Percentiles rank a stretch among this genome's conserved stretches.
phyloP scores from a whole-genome alignment of 2,888 invertebrate genomes.

The Drosophila atripex region DNA sequence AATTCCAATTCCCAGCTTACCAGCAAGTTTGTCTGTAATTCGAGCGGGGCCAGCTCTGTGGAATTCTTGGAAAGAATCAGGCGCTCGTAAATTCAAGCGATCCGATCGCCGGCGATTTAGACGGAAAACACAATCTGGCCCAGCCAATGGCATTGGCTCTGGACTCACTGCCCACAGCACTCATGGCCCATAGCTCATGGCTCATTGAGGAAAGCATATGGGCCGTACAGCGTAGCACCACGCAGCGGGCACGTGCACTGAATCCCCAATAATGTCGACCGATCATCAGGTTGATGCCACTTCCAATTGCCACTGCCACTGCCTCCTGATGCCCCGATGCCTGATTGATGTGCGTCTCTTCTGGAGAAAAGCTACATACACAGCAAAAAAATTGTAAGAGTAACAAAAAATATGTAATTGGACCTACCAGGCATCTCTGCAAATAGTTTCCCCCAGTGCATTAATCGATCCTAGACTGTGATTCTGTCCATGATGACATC shows the following conservation, averaged over 20 bases:
- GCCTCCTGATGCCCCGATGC: conserved; percentile 54
- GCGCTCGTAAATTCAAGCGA: conserved; percentile 72
- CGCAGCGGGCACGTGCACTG: conserved; percentile 66
- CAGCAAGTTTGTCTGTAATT: conserved; percentile 73
- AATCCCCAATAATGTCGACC: conserved; percentile 58
- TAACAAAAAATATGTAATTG: background rate
- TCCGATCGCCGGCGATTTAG: conserved; percentile 70
- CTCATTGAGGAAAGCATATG: conserved; percentile 73
- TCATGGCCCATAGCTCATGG: conserved; percentile 19
- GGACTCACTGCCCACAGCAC: too few relatives aligned
- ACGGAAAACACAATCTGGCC: conserved; percentile 67
- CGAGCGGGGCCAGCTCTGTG: conserved; percentile 58
- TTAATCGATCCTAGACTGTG: conserved; percentile 56
- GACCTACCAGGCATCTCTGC: background rate
- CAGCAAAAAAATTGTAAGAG: background rate
- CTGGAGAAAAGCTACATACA: conserved; percentile 47
- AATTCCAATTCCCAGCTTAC: conserved; percentile 30
- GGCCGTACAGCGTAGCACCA: conserved; percentile 53
- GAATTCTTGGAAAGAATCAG: conserved; percentile 62
- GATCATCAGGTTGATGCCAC: conserved; percentile 46
- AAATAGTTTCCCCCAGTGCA: background rate
- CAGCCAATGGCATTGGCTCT: conserved; percentile 8
- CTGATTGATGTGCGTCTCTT: conserved; percentile 76
- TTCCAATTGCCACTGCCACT: conserved; percentile 45
- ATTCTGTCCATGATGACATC: conserved; percentile 39